Percentiles rank a stretch among this genome's conserved stretches.
Evolutionary conservation across 2,797 vertebrate species (phyloP).

Genomic region (Protosalanx chinensis): DNA sequence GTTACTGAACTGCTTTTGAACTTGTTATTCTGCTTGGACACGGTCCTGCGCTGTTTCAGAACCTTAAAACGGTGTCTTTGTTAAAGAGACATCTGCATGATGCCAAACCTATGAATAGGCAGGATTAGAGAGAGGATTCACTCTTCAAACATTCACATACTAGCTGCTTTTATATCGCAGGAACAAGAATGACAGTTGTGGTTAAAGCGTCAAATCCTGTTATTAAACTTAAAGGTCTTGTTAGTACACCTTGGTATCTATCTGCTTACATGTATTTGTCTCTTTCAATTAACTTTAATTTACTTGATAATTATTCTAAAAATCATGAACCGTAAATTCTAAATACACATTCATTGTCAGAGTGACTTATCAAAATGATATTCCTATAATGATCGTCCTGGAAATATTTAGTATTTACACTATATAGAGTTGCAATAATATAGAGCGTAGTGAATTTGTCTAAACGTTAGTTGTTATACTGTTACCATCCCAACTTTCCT

Average conservation of each 20-base stretch:
- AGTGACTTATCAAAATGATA: background rate
- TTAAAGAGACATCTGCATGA: slow-evolving; percentile 10
- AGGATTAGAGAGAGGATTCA: slow-evolving; percentile 9
- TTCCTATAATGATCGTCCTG: too few relatives aligned
- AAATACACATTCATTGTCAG: background rate
- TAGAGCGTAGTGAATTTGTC: too few relatives aligned
- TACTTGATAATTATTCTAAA: background rate
- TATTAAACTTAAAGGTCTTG: background rate
- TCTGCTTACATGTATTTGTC: background rate
- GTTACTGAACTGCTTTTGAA: slow-evolving; percentile 16
- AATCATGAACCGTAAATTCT: too few relatives aligned
- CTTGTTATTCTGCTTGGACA: background rate
- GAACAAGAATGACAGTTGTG: background rate
- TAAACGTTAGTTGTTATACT: background rate
- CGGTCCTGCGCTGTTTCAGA: background rate
- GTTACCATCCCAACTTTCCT: background rate
- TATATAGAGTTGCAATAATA: too few relatives aligned
- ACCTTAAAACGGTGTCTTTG: slow-evolving; percentile 8
- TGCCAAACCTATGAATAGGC: slow-evolving; percentile 13
- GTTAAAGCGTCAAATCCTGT: too few relatives aligned
- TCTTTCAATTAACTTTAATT: background rate
- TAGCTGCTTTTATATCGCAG: background rate
- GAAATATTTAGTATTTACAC: too few relatives aligned
- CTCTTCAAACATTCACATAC: slow-evolving; percentile 2
- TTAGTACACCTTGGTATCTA: background rate